A percentile compares a stretch with the other conserved stretches of the same genome.
phyloP scores from a whole-genome alignment of 1,140 invertebrate species.

The Camponotus floridanus region DNA sequence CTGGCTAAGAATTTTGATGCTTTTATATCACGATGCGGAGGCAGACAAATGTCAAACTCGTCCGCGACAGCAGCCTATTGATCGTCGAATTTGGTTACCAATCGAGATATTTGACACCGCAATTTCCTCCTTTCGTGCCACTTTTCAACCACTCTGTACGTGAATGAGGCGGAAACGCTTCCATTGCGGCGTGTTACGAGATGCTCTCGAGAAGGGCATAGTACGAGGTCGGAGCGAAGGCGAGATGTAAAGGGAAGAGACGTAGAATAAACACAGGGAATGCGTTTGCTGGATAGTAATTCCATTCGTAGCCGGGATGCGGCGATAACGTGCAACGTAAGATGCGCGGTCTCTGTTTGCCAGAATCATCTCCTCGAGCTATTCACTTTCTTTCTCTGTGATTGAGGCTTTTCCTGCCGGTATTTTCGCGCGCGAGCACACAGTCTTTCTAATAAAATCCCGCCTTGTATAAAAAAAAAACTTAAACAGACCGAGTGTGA shows the following conservation, averaged over 20 bases:
- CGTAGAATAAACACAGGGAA: constrained; percentile 68
- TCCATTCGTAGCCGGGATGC: constrained; percentile 64
- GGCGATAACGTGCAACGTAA: constrained; percentile 66
- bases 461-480: constrained; percentile 15
- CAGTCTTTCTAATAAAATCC: neutral
- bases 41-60: neutral
- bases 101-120: neutral
- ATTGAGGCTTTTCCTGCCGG: constrained; percentile 4
- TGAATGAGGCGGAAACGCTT: neutral
- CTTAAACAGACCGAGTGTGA: neutral
- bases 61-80: neutral
- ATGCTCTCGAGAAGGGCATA: neutral
- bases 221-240: neutral
- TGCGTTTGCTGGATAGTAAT: constrained; percentile 71
- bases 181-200: neutral
- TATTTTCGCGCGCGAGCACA: neutral
- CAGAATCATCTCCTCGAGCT: constrained; percentile 64
- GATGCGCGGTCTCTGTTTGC: constrained; percentile 71
- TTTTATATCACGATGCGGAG: neutral
- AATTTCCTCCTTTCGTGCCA: too few relatives aligned
- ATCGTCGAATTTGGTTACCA: neutral
- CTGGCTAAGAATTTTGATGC: neutral
- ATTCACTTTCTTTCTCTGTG: constrained; percentile 3
- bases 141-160: neutral
- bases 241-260: constrained; percentile 46